Percentiles rank a stretch among this genome's conserved stretches.
Evolutionary conservation across 1,140 invertebrate species (phyloP).

Genomic region (Leptinotarsa defecta): DNA sequence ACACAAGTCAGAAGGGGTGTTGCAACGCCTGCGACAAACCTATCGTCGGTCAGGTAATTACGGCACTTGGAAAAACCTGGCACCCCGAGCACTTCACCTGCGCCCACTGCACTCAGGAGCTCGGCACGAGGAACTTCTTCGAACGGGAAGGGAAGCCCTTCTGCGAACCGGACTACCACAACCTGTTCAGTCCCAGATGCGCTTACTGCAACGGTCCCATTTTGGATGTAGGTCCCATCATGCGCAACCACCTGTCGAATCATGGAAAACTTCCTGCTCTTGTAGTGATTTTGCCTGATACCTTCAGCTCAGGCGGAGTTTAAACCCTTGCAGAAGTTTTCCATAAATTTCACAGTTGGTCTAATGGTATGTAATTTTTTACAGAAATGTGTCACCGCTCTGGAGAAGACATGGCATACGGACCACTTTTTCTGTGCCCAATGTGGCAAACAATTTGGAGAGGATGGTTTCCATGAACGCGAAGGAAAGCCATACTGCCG

Average conservation of each 20-base stretch:
- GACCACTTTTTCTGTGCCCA: slow-evolving; percentile 99
- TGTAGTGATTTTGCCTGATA: too few species aligned
- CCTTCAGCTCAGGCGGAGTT: too few species aligned
- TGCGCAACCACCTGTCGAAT: slow-evolving; percentile 2
- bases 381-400: slow-evolving; percentile 98
- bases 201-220: slow-evolving; percentile 98
- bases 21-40: slow-evolving; percentile 98
- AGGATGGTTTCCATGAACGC: slow-evolving; percentile 94
- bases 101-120: slow-evolving; percentile 92
- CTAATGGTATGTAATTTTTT: slow-evolving; percentile 50
- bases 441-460: slow-evolving; percentile 95
- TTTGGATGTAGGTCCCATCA: slow-evolving; percentile 78
- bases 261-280: background rate
- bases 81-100: slow-evolving; percentile 99
- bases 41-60: slow-evolving; percentile 94
- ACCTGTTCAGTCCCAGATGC: slow-evolving; percentile 96
- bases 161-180: slow-evolving; percentile 98
- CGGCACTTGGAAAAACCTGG: slow-evolving; percentile 98
- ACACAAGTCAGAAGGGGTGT: slow-evolving; percentile 96
- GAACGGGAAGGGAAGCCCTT: slow-evolving; percentile 95
- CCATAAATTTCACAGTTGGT: background rate
- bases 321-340: background rate
- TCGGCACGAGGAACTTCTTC: slow-evolving; percentile 98
- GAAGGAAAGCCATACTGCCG: slow-evolving; percentile 94
- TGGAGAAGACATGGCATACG: slow-evolving; percentile 99